Base-by-base conservation (phyloP, 2,888 invertebrate species). In the Bugulina stolonifera region DNA sequence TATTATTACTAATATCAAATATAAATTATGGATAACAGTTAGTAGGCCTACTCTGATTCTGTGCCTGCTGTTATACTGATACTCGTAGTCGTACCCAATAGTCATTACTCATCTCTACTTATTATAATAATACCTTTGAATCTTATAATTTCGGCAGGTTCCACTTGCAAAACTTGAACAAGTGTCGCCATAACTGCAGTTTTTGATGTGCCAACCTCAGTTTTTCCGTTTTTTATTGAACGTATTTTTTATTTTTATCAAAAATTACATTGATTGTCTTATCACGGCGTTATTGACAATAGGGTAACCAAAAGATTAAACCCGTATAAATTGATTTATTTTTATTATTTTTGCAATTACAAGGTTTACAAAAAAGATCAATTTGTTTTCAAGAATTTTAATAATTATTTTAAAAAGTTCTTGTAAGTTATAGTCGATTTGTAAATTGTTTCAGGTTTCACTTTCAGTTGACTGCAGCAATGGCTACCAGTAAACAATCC, bases 91-190 rank as follows among this genome's bases (percentile, higher is more conserved):
- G n/a, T n/a, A n/a, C n/a, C n/a, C n/a, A n/a, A n/a, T 43, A 43
- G 18, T 43, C 43, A 43, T 18, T 43, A 18, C 5, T 43, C 43
- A 43, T 10, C 43, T 18, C 18, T 43, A 43, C 5, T 10, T 43
- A 10, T 43, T 43, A 43, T 43, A 10, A 43, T 10, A 43, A 43
- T 32, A 69, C 69, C 70, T 43, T 43, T 70, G 29, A 70, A 70
- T 29, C 43, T n/a, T 34, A 70, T 43, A 14, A 70, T 54, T 27
- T 70, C 70, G 10, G 5, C 27, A 5, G 70, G 70, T n/a, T 70
- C 35, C n/a, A 70, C 54, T 54, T 54, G 35, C 18, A 70, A n/a
- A 27, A 27, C 64, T 43, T 43, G 43, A n/a, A n/a, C n/a, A n/a
- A n/a, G n/a, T 43, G 18, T 43, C 18, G 43, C 43, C 43, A 43